These are phyloP conservation scores for Adelphocoris suturalis DNA, from an alignment of 2,888 invertebrate genomes.

Conservation along the genomic window DNA sequence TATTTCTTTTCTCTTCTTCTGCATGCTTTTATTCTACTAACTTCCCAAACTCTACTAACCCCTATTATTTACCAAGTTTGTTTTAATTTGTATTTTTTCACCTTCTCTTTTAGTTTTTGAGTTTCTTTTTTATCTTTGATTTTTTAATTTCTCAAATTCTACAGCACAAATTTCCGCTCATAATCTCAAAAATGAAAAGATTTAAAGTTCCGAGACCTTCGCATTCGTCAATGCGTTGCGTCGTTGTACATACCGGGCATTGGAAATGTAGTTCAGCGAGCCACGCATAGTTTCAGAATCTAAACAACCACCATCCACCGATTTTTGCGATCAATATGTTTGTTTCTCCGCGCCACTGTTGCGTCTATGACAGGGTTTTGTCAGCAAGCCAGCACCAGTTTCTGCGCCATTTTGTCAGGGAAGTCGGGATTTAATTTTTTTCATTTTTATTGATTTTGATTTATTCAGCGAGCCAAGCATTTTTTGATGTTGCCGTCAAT, in stretches of 20 bases:
- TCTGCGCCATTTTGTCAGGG: not conserved
- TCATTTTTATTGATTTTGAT: slow-evolving; percentile 50
- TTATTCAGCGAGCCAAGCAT: slow-evolving; percentile 54
- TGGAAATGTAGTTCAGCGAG: slow-evolving; percentile 25
- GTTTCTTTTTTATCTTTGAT: slow-evolving; percentile 40
- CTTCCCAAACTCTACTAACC: slow-evolving; percentile 72
- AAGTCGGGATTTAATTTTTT: not conserved
- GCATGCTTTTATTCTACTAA: slow-evolving; percentile 71
- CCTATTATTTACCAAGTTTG: slow-evolving; percentile 56
- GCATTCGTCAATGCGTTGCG: slow-evolving; percentile 47
- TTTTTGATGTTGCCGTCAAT: not conserved
- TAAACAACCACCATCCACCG: not conserved
- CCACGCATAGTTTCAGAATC: not conserved
- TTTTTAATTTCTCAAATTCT: slow-evolving; percentile 60
- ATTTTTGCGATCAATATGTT: slow-evolving; percentile 30
- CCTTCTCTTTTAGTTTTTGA: slow-evolving; percentile 57
- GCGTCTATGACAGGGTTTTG: not conserved
- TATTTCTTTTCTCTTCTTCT: slow-evolving; percentile 63
- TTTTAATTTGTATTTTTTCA: slow-evolving; percentile 59
- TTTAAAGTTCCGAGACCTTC: not conserved
- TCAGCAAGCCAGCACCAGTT: slow-evolving; percentile 43
- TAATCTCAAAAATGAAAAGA: slow-evolving; percentile 15
- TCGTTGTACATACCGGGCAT: slow-evolving; percentile 22
- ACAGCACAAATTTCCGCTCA: slow-evolving; percentile 66
- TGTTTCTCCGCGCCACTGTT: not conserved